Evolutionary conservation across 2,888 invertebrate genomes (phyloP), one percentile per base, ranked within the genome.

Genomic region (Teinopalpus imperialis): DNA sequence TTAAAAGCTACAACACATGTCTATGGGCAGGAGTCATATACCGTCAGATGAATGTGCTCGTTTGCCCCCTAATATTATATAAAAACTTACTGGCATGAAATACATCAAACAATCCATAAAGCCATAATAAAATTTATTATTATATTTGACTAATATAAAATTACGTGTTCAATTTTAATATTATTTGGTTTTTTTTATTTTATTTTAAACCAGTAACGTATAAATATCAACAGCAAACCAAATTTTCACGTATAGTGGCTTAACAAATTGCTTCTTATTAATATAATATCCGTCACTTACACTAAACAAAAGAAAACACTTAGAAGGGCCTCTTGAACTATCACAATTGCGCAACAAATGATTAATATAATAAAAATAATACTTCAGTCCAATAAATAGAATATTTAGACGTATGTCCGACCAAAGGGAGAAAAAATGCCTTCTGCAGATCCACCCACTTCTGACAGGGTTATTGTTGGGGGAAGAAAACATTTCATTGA

Each of bases 391-490:
- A 23, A 40, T 34, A 40, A 46, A 46, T 34, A 46, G 9, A 45
- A 46, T 39, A 60, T 66, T 66, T 51, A 65, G 70, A 68, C 62
- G 61, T 67, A 65, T 64, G 61, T 58, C 63, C 60, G 60, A 59
- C 59, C 53, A 62, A 62, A 63, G 64, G 59, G 62, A n/a, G 64
- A 73, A 63, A 59, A 67, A 69, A 58, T 82, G 81, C 75, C 81
- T 66, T 52, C 62, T 56, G 66, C 81, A 81, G 81, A 71, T 48
- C 65, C 80, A 61, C 76, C 79, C 74, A 74, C 76, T 63, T 61
- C 67, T 68, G 81, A 76, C 80, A 74, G 63, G 63, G 59, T 67
- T 68, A 65, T 76, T 76, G 74, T 75, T 69, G 56, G 57, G 64
- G 67, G 35, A 44, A 71, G 68, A 74, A 76, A 72, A 69, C 49